Evolutionary conservation across 2,888 invertebrate genomes (phyloP), one percentile per base, ranked within the genome.

Genomic region (Eulithis prunata): DNA sequence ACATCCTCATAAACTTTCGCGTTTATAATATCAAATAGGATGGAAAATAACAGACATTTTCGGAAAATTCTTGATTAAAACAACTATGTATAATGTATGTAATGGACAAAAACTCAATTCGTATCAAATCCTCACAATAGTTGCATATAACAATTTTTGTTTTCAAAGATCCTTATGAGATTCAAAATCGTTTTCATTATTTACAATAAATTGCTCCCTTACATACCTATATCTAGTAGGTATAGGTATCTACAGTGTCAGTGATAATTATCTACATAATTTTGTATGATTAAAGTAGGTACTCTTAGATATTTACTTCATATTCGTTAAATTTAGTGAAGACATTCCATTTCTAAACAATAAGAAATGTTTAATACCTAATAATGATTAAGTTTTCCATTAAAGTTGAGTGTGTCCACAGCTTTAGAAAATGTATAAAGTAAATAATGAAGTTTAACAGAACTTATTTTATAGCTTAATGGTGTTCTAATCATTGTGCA

Each of bases 131-230:
- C 82, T 66, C 62, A 57, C 21, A 65, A 61, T 70, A 53, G 56
- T 62, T 21, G 21, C 10, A 0, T 8, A 45, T 8, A 45, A n/a
- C 45, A n/a, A 41, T 57, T 43, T 43, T 13, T 28, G 12, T 63
- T 57, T 59, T 60, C 38, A 47, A 12, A 57, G 14, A 61, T 65
- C 60, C 10, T 57, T 52, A 47, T 76, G 78, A 82, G 77, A 82
- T 83, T 84, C 73, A 73, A 76, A 75, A 73, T 68, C 41, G n/a
- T n/a, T n/a, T 73, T 87, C 84, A 82, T 78, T 78, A 77, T 78
- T 81, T 78, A 82, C 83, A 80, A 82, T 83, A 83, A 74, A 87
- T 92, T 91, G 91, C 85, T 91, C 92, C 92, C 91, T 90, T 90
- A 91, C 83, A 81, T 89, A 56, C 13, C 32, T 41, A 83, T 85